Evolutionary conservation across 2,797 vertebrate species (phyloP).

Genomic region (Sebastes hubbsi): DNA sequence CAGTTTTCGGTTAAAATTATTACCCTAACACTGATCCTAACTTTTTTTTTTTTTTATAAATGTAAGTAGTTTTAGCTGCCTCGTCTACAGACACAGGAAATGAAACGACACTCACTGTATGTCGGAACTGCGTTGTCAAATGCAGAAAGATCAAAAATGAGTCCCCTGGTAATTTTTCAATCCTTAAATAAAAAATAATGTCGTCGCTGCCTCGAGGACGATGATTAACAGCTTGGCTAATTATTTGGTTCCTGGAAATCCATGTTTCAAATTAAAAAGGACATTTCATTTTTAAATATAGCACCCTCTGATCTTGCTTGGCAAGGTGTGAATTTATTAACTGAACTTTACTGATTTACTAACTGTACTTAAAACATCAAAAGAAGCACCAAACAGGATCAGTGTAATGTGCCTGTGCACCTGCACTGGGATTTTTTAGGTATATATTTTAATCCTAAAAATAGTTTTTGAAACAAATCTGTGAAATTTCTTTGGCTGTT

Average conservation of each 20-base stretch:
- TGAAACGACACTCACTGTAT: background rate
- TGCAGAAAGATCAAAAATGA: background rate
- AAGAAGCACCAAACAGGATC: conserved; percentile 1
- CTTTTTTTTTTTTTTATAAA: no score
- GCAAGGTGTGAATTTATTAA: conserved; percentile 2
- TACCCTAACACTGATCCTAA: no score
- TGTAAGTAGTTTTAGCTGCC: background rate
- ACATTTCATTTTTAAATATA: conserved; percentile 18
- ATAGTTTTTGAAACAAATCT: conserved; percentile 13
- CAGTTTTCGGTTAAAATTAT: no score
- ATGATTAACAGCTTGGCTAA: conserved; percentile 7
- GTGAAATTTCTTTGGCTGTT: conserved; percentile 1
- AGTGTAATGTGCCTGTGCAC: background rate
- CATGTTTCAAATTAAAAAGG: conserved; percentile 18
- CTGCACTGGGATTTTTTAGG: background rate
- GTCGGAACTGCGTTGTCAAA: background rate
- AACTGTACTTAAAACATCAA: conserved; percentile 2
- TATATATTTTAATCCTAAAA: conserved; percentile 12
- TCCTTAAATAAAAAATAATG: background rate
- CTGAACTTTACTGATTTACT: conserved; percentile 14
- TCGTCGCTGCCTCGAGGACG: background rate
- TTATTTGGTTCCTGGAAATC: background rate
- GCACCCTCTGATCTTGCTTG: conserved; percentile 9
- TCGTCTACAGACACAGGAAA: background rate
- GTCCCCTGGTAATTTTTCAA: background rate